Conservation (phyloP, 2,113 vertebrate species). For the Agapornis roseicollis region DNA sequence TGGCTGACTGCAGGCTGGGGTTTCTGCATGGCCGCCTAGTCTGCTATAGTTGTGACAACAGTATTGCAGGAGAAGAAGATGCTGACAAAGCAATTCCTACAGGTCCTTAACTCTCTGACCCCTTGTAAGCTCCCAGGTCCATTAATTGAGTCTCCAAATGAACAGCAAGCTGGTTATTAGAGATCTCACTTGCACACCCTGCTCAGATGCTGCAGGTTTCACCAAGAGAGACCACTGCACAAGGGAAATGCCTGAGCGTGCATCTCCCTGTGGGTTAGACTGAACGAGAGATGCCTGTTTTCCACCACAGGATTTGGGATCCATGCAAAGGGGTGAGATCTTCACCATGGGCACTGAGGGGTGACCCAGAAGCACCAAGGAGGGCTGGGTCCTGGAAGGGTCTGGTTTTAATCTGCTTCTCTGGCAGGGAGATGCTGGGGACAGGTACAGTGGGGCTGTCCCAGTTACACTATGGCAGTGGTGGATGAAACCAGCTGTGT, state of each 20-base stretch:
- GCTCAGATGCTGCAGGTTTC: neutral
- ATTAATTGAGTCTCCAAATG: neutral
- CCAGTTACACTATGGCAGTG: neutral
- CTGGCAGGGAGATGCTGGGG: neutral
- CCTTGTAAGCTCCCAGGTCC: fast-evolving
- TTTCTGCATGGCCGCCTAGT: neutral
- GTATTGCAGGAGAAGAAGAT: neutral
- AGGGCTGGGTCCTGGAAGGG: neutral
- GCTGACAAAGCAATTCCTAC: neutral
- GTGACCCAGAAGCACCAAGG: neutral
- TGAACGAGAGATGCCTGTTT: neutral
- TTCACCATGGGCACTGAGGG: neutral
- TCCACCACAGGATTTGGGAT: neutral
- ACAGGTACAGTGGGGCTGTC: neutral
- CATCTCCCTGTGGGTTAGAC: neutral
- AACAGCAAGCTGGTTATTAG: neutral
- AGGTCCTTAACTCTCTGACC: neutral
- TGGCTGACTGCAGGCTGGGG: neutral
- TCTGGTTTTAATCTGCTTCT: neutral
- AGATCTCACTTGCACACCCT: neutral
- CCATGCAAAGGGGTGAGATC: neutral
- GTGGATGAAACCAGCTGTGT: neutral
- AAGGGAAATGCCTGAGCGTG: neutral
- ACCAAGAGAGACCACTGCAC: neutral
- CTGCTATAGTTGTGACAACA: neutral